Evolutionary conservation across 2,113 vertebrate genomes (phyloP).

Genomic region (Vulpes vulpes): DNA sequence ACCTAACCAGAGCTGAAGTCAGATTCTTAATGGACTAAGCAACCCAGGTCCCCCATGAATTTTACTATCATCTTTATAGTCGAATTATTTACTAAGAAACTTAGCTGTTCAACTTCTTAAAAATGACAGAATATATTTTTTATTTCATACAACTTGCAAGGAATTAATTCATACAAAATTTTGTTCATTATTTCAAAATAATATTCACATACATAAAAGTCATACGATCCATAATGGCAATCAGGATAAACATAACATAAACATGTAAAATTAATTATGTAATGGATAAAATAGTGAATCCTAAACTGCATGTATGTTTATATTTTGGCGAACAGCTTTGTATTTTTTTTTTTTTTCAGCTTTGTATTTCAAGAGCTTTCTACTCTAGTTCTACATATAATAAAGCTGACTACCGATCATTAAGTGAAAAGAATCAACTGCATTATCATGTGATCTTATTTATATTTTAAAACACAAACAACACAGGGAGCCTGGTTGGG

Average conservation of each 20-base stretch:
- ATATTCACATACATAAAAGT: background rate
- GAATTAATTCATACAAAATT: slow-evolving; percentile 31
- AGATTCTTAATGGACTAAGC: background rate
- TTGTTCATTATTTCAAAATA: background rate
- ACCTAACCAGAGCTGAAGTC: background rate
- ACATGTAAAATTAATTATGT: background rate
- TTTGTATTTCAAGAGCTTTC: slow-evolving; percentile 19
- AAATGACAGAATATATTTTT: background rate
- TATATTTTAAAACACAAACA: background rate
- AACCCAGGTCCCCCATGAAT: background rate
- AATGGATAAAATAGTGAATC: background rate
- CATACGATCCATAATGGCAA: background rate
- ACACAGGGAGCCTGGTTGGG: background rate
- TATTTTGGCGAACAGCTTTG: background rate
- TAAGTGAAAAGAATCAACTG: slow-evolving; percentile 29
- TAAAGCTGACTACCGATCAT: background rate
- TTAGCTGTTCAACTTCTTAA: background rate
- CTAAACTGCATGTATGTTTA: background rate
- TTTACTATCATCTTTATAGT: slow-evolving; percentile 11
- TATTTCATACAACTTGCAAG: background rate
- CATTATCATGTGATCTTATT: background rate
- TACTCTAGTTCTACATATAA: background rate
- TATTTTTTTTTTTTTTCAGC: background rate
- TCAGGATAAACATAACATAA: background rate
- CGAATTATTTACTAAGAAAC: slow-evolving; percentile 56